These are phyloP conservation scores for Agrotis ipsilon DNA, from an alignment of 2,888 invertebrate genomes.

Conservation along the genomic window DNA sequence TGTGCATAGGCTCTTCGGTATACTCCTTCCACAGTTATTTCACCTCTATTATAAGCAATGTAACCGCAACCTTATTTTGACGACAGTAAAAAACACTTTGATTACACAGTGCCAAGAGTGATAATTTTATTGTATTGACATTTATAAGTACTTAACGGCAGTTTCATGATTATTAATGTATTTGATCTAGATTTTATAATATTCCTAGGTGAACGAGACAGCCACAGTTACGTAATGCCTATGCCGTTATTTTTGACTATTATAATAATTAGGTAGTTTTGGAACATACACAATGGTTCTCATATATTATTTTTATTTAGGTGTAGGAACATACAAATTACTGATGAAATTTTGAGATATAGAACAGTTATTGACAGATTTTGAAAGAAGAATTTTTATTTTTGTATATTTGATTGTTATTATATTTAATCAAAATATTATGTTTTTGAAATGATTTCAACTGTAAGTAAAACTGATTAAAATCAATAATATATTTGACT, in stretches of 20 bases:
- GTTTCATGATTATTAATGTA: constrained; percentile 29
- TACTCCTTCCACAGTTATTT: not conserved
- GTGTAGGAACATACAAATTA: not conserved
- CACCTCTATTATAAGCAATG: not conserved
- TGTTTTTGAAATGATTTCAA: not conserved
- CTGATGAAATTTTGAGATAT: constrained; percentile 2
- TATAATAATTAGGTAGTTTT: not conserved
- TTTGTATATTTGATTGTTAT: constrained; percentile 4
- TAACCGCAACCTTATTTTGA: not conserved
- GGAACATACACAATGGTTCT: not conserved
- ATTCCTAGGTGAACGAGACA: too few species aligned
- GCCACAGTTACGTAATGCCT: not conserved
- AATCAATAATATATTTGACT: not conserved
- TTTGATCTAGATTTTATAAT: constrained; percentile 29
- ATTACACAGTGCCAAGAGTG: not conserved
- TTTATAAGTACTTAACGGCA: constrained; percentile 54
- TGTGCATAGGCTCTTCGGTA: too few species aligned
- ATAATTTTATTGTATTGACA: constrained; percentile 27
- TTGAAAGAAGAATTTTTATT: not conserved
- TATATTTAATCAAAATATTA: not conserved
- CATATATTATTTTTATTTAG: constrained; percentile 17
- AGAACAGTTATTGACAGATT: not conserved
- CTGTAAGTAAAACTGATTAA: not conserved
- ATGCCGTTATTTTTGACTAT: not conserved
- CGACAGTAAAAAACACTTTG: not conserved